Percentiles rank a stretch among this genome's conserved stretches.
phyloP scores from a whole-genome alignment of 2,888 invertebrate species.

The Anticlea derivata region DNA sequence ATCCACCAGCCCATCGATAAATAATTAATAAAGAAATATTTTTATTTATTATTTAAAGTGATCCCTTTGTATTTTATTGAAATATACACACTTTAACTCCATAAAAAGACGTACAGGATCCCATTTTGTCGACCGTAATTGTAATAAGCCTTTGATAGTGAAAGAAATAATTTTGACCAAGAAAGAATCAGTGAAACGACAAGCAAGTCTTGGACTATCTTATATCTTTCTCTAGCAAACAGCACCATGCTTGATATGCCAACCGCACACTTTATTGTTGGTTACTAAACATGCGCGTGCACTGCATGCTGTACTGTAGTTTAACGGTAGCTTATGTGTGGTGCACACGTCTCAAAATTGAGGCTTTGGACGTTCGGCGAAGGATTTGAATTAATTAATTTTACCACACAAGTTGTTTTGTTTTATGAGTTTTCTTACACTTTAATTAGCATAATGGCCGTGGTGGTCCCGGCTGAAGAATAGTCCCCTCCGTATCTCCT shows the following conservation, averaged over 20 bases:
- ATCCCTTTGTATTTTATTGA: too few relatives aligned
- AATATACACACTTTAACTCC: too few relatives aligned
- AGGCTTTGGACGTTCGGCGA: constrained; percentile 19
- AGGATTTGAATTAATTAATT: constrained; percentile 25
- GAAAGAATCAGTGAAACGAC: too few relatives aligned
- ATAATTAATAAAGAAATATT: too few relatives aligned
- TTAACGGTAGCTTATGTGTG: constrained; percentile 45
- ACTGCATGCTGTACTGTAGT: constrained; percentile 46
- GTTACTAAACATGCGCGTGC: constrained; percentile 74
- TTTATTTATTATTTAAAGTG: too few relatives aligned
- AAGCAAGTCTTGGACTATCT: neutral
- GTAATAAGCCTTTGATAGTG: too few relatives aligned
- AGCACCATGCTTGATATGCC: constrained; percentile 55
- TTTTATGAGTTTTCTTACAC: constrained; percentile 15
- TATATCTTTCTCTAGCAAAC: constrained; percentile 28
- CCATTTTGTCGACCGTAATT: too few relatives aligned
- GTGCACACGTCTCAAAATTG: constrained; percentile 17
- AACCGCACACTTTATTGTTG: constrained; percentile 52
- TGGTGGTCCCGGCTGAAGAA: too few relatives aligned
- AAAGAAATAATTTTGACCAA: too few relatives aligned
- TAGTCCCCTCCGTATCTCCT: too few relatives aligned
- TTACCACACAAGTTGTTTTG: constrained; percentile 29
- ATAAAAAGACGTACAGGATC: too few relatives aligned
- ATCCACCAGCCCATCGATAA: too few relatives aligned
- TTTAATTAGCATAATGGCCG: neutral